phyloP scores from a whole-genome alignment of 2,888 invertebrate species.

The Ypsolopha sequella region DNA sequence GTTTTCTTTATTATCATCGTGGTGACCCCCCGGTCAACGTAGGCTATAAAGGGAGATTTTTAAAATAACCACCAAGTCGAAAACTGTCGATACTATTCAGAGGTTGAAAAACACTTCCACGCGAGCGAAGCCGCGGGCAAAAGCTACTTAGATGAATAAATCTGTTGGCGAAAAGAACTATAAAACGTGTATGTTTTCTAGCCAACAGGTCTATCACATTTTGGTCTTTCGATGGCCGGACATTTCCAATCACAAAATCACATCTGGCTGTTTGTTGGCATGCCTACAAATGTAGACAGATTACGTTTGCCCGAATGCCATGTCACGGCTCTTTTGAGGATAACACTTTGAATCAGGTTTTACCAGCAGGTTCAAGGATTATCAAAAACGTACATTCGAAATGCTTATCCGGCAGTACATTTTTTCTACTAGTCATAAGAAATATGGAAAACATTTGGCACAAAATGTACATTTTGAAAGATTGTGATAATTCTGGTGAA shows the following conservation, averaged over 20 bases:
- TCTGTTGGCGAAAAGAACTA: no score
- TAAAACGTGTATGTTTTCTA: not conserved
- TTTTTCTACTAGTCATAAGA: not conserved
- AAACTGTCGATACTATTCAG: no score
- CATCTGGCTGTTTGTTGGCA: not conserved
- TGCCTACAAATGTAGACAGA: not conserved
- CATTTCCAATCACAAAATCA: not conserved
- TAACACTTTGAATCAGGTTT: not conserved
- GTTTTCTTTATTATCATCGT: no score
- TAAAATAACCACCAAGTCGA: no score
- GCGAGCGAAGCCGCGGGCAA: no score
- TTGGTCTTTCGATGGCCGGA: not conserved
- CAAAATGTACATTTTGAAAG: conserved; percentile 1
- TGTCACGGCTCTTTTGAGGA: not conserved
- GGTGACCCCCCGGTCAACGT: no score
- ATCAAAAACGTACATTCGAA: no score
- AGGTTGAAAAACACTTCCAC: no score
- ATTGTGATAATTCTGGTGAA: conserved; percentile 1
- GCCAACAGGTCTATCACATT: not conserved
- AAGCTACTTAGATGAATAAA: no score
- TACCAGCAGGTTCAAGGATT: no score
- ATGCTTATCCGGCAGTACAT: no score
- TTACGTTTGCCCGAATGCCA: not conserved
- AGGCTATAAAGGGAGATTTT: no score
- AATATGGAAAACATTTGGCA: not conserved